Evolutionary conservation across 2,797 vertebrate species (phyloP).

Genomic region (Halcyon badia): DNA sequence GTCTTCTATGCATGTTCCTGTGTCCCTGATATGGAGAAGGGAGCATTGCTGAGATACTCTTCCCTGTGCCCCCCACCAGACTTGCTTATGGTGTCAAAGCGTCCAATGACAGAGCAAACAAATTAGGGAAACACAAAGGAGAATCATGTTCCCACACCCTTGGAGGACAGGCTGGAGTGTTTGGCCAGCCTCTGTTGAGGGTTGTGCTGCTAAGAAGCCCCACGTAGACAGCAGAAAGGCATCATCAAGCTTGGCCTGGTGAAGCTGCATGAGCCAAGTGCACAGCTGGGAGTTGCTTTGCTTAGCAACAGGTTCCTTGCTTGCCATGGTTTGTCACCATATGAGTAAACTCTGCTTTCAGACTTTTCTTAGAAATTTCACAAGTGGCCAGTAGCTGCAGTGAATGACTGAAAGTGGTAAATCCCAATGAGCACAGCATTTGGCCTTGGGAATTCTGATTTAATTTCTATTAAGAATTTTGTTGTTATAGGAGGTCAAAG

Average conservation of each 20-base stretch:
- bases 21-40: not conserved
- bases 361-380: not conserved
- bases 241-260: not conserved
- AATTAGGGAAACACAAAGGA: not conserved
- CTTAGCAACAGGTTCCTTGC: not conserved
- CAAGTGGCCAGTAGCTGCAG: not conserved
- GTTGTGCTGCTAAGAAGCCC: not conserved
- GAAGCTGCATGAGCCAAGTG: not conserved
- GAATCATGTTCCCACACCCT: not conserved
- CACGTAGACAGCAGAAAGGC: not conserved
- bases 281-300: not conserved
- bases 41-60: not conserved
- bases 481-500: not conserved
- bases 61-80: not conserved
- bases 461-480: not conserved
- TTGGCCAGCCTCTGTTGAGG: not conserved
- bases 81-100: not conserved
- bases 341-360: conserved; percentile 1
- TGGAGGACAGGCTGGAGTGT: not conserved
- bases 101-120: not conserved
- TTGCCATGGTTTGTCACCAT: not conserved
- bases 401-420: not conserved
- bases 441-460: not conserved
- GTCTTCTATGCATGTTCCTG: not conserved
- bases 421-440: not conserved